Evolutionary conservation across 2,888 invertebrate species (phyloP).

Genomic region (Electrophaes corylata): DNA sequence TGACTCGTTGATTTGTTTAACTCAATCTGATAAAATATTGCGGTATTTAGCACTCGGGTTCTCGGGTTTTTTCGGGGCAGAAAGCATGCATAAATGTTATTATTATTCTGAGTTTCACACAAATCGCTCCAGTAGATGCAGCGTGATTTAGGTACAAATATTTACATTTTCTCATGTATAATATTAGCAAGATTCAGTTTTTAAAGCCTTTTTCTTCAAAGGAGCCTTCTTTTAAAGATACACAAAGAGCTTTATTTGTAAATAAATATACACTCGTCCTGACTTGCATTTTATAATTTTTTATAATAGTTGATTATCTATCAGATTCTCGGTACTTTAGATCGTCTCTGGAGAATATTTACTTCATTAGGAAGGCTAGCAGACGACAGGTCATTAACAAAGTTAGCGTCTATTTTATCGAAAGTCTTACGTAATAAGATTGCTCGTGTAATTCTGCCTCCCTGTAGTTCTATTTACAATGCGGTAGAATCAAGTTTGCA

Average conservation of each 20-base stretch:
- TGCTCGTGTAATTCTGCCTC: constrained; percentile 49
- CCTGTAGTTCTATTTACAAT: constrained; percentile 43
- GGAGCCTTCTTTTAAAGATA: background rate
- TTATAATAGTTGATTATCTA: constrained; percentile 22
- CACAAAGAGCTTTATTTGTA: constrained; percentile 9
- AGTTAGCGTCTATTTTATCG: constrained; percentile 71
- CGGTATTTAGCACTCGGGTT: no score
- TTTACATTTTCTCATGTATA: no score
- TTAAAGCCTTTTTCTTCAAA: no score
- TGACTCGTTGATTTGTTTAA: background rate
- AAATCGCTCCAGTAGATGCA: no score
- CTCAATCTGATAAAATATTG: background rate
- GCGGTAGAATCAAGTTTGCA: constrained; percentile 42
- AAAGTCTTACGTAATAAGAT: constrained; percentile 63
- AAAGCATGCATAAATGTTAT: no score
- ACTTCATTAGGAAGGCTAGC: constrained; percentile 58
- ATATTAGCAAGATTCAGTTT: no score
- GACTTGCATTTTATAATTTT: constrained; percentile 24
- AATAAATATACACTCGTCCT: constrained; percentile 11
- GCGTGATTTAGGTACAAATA: no score
- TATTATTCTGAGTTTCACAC: no score
- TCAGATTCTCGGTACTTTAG: constrained; percentile 20
- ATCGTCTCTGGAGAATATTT: constrained; percentile 48
- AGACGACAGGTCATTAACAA: constrained; percentile 65
- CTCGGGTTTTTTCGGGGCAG: no score